A percentile compares a stretch with the other conserved stretches of the same genome.
Conservation (phyloP, 2,113 vertebrate species). For the Bos taurus region ARS-UCD2.0 NC_037335.1:25902001-25902500, state of each 20-base stretch:
- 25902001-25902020: background rate
- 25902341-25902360: background rate
- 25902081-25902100: background rate
- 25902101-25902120: background rate
- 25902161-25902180: background rate
- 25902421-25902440: background rate
- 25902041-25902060: background rate
- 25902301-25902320: background rate
- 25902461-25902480: background rate
- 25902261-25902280: background rate
- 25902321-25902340: background rate
- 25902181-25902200: background rate
- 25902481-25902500: background rate
- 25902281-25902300: background rate
- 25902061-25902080: background rate
- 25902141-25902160: background rate
- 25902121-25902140: background rate
- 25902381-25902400: background rate
- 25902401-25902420: background rate
- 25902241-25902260: background rate
- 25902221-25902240: background rate
- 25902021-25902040: background rate
- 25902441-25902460: background rate
- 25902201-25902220: background rate
- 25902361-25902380: background rate